Conservation (phyloP, 2,888 invertebrate species). For the Neria commutata region DNA sequence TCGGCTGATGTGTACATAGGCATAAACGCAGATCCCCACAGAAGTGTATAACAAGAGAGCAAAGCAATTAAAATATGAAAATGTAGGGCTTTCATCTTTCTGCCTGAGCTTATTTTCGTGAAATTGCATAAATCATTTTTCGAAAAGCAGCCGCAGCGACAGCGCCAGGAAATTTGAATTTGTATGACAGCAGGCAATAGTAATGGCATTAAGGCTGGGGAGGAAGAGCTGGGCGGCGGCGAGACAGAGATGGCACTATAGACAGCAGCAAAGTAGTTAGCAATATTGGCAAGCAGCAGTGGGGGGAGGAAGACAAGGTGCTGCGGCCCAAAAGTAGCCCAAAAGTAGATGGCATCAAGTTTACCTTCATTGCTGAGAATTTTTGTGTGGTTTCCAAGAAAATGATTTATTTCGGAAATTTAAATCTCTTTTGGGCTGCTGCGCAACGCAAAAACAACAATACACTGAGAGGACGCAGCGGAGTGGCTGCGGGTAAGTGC, state of each 20-base stretch:
- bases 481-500: not conserved
- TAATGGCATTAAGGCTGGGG: not conserved
- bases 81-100: slow-evolving; percentile 54
- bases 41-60: slow-evolving; percentile 51
- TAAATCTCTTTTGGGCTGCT: too few species aligned
- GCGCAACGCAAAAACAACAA: not conserved
- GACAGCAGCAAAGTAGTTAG: not conserved
- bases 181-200: not conserved
- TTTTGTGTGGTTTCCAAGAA: not conserved
- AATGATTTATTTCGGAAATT: not conserved
- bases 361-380: not conserved
- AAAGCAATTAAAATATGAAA: slow-evolving; percentile 58
- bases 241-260: not conserved
- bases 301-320: too few species aligned
- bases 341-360: too few species aligned
- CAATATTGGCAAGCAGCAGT: too few species aligned
- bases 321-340: too few species aligned
- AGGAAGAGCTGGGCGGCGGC: not conserved
- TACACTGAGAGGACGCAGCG: too few species aligned
- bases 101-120: slow-evolving; percentile 38
- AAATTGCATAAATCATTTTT: slow-evolving; percentile 47
- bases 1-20: slow-evolving; percentile 21
- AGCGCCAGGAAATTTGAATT: slow-evolving; percentile 11
- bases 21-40: slow-evolving; percentile 36
- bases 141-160: slow-evolving; percentile 19